Evolutionary conservation across 2,797 vertebrate species (phyloP).

Genomic region (Gymnothorax javanicus): DNA sequence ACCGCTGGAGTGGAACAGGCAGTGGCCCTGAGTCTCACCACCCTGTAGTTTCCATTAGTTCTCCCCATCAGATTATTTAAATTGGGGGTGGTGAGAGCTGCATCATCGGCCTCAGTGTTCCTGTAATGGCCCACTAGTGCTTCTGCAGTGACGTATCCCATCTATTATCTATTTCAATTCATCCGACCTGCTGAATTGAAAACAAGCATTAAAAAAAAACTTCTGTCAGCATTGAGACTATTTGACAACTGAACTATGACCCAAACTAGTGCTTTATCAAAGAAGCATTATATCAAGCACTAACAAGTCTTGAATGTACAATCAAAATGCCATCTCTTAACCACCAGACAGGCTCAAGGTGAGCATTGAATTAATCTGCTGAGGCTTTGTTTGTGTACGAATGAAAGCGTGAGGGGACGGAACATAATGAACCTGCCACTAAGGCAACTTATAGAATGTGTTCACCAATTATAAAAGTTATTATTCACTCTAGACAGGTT

Average conservation of each 20-base stretch:
- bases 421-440: background rate
- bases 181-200: conserved; percentile 27
- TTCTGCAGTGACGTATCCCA: conserved; percentile 7
- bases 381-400: background rate
- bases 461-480: background rate
- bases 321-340: background rate
- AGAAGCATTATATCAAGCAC: background rate
- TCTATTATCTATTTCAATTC: background rate
- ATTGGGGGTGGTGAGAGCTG: background rate
- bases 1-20: background rate
- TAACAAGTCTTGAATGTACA: background rate
- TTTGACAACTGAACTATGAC: background rate
- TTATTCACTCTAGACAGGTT: background rate
- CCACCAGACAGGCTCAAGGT: background rate
- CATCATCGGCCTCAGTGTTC: conserved; percentile 40
- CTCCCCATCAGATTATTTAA: background rate
- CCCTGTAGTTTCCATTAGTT: background rate
- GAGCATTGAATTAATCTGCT: background rate
- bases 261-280: background rate
- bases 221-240: background rate
- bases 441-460: background rate
- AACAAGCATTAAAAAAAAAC: conserved; percentile 27
- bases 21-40: conserved; percentile 28
- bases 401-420: background rate
- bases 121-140: conserved; percentile 22